Base-by-base conservation (phyloP, 1,140 invertebrate species). In the Drosophila eugracilis region DNA sequence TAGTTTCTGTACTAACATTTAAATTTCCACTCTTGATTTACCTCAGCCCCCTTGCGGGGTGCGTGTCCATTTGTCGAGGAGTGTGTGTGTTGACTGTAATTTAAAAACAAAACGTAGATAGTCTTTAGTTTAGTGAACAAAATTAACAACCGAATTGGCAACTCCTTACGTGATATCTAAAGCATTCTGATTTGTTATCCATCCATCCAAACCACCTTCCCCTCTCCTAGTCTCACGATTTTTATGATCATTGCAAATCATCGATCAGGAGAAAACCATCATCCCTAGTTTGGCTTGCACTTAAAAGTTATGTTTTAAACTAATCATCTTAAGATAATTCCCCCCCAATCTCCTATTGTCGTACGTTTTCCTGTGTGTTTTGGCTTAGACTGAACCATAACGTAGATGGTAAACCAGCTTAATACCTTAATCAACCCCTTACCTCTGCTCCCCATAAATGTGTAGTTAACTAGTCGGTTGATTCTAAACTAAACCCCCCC, bases 211-310 rank as follows among this genome's bases (percentile, higher is more conserved):
- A 6, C 17, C 54, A 30, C 41, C 14, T n/a, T 14, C 37, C n/a
- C 15, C 1, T n/a, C 30, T 32, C 15, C n/a, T 21, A 54, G 32
- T 19, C 15, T 70, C 41, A 70, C n/a, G n/a, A n/a, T n/a, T n/a
- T 44, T 10, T 42, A 15, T 39, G 19, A 19, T 15, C 60, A 67
- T 53, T 52, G 37, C 45, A 12, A 67, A 36, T 67, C 37, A 67
- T 42, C 9, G 24, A 15, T 47, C 19, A 12, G 55, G 22, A 28
- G 15, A 30, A 39, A 22, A 21, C 12, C 22, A n/a, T 67, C 62
- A 67, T 66, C 7, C 39, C 26, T 57, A 37, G 65, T 48, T 57
- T 70, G 66, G 37, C 28, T 53, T 67, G 28, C 65, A 67, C 47
- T n/a, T 34, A 34, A 34, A 24, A 52, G 12, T 66, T 62, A 22